Evolutionary conservation across 2,113 vertebrate species (phyloP).

Genomic region (Colistium nudipinnis): DNA sequence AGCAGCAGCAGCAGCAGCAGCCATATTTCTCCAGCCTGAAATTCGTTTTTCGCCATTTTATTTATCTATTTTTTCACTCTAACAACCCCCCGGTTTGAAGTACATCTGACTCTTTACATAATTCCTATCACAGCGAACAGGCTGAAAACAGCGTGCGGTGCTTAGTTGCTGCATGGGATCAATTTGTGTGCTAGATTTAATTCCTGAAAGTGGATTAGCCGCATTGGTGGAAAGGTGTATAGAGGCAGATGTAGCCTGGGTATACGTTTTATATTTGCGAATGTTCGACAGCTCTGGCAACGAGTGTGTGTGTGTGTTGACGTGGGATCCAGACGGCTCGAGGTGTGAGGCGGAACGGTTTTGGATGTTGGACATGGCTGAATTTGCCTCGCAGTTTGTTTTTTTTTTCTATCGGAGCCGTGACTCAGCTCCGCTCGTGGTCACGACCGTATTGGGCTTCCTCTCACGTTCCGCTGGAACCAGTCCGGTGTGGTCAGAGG

Average conservation of each 20-base stretch:
- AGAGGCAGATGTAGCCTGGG: slow-evolving; percentile 2
- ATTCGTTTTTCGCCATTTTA: slow-evolving; percentile 1
- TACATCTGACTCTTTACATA: slow-evolving; percentile 1
- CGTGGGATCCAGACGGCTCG: slow-evolving; percentile 10
- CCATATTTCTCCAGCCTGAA: slow-evolving; percentile 1
- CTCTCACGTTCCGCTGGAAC: slow-evolving; percentile 26
- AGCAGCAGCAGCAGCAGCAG: slow-evolving; percentile 29
- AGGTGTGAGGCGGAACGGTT: slow-evolving; percentile 11
- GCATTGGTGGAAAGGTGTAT: slow-evolving; percentile 1
- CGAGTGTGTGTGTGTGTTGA: slow-evolving; percentile 19
- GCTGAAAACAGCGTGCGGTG: neutral
- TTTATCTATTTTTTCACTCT: neutral
- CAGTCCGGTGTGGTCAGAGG: slow-evolving; percentile 32
- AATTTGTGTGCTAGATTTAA: neutral
- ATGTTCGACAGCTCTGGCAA: slow-evolving; percentile 9
- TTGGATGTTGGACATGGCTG: slow-evolving; percentile 4
- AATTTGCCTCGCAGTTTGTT: slow-evolving; percentile 21
- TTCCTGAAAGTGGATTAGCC: slow-evolving; percentile 14
- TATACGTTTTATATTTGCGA: neutral
- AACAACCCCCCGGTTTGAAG: neutral
- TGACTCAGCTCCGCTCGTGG: slow-evolving; percentile 30
- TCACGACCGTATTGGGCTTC: slow-evolving; percentile 36
- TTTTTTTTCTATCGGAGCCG: slow-evolving; percentile 14
- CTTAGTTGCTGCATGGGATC: neutral
- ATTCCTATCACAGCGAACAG: slow-evolving; percentile 7